phyloP scores from a whole-genome alignment of 2,113 vertebrate species.

The Pygoscelis antarcticus region DNA sequence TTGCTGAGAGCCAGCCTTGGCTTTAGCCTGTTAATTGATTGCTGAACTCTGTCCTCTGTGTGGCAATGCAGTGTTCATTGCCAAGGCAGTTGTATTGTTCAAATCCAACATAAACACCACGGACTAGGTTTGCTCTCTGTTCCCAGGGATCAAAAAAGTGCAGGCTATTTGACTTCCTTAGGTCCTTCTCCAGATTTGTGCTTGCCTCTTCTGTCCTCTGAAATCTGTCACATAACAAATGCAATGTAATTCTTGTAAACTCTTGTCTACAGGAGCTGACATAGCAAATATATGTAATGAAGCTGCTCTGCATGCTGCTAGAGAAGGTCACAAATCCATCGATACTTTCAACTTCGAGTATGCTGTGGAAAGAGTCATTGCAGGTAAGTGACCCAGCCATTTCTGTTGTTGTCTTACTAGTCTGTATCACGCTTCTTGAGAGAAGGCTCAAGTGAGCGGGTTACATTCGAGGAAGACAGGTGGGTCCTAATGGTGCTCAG shows the following conservation, averaged over 20 bases:
- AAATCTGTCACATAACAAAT: neutral
- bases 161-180: neutral
- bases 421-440: neutral
- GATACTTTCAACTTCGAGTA: slow-evolving; percentile 93
- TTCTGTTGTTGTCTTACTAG: neutral
- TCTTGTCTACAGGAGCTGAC: slow-evolving; percentile 85
- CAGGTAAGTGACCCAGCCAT: slow-evolving; percentile 71
- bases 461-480: neutral
- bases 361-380: slow-evolving; percentile 92
- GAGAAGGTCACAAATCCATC: slow-evolving; percentile 90
- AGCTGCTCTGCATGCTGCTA: slow-evolving; percentile 91
- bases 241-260: neutral
- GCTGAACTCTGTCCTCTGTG: neutral
- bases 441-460: neutral
- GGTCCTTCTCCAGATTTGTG: neutral
- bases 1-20: slow-evolving; percentile 1
- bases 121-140: neutral
- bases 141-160: slow-evolving; percentile 4
- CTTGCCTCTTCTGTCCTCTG: neutral
- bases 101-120: neutral
- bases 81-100: neutral
- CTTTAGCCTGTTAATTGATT: neutral
- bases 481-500: neutral
- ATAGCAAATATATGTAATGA: slow-evolving; percentile 98
- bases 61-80: neutral